phyloP scores from a whole-genome alignment of 2,888 invertebrate genomes.

The Sarcophaga subvicina region DNA sequence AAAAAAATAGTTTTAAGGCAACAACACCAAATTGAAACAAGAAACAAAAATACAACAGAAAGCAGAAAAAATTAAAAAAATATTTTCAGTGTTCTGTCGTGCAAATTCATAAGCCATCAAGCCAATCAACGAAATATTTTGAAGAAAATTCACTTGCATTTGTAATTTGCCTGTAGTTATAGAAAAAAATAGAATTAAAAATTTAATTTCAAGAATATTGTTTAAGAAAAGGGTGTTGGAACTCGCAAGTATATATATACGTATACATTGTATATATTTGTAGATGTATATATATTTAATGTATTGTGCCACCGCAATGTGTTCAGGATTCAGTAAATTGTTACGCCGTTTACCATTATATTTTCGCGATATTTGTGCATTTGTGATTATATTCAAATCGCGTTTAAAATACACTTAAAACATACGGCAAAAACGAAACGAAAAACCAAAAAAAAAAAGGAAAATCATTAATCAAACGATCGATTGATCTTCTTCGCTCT shows the following conservation, averaged over 20 bases:
- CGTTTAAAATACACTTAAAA: constrained; percentile 76
- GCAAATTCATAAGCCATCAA: background rate
- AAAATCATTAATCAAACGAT: background rate
- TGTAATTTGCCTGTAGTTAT: too few species aligned
- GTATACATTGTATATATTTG: too few species aligned
- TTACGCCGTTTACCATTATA: constrained; percentile 77
- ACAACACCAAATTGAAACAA: constrained; percentile 15
- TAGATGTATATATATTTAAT: too few species aligned
- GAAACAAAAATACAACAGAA: constrained; percentile 40
- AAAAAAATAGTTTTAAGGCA: constrained; percentile 58
- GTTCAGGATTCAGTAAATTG: constrained; percentile 76
- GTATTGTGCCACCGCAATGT: constrained; percentile 74
- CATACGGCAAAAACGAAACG: constrained; percentile 41
- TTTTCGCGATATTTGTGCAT: constrained; percentile 80
- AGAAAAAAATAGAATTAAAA: constrained; percentile 12
- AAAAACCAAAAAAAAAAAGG: constrained; percentile 27
- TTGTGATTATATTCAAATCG: constrained; percentile 80
- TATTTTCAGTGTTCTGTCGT: background rate
- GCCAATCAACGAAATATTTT: background rate
- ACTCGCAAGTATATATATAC: constrained; percentile 4
- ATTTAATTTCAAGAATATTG: constrained; percentile 3
- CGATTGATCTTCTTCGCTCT: background rate
- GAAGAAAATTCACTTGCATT: constrained; percentile 8
- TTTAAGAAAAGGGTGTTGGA: constrained; percentile 25
- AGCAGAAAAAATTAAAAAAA: background rate